phyloP scores from a whole-genome alignment of 2,888 invertebrate species.

The Mycalesis mineus region DNA sequence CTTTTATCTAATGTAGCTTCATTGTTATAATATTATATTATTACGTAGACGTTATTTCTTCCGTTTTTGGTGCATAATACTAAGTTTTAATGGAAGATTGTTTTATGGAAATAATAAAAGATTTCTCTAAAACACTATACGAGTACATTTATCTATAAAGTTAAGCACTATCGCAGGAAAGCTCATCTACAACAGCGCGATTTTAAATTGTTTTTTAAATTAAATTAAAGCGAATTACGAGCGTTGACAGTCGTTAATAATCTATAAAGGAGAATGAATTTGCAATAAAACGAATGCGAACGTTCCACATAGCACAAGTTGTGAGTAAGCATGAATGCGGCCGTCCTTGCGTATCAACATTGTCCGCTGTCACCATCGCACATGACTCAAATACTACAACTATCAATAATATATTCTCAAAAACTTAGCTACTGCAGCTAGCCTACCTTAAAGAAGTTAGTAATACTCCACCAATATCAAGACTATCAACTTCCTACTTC shows the following conservation, averaged over 20 bases:
- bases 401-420: neutral
- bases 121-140: too few relatives aligned
- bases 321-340: constrained; percentile 54
- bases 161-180: too few relatives aligned
- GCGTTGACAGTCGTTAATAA: constrained; percentile 12
- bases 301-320: constrained; percentile 38
- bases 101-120: too few relatives aligned
- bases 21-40: too few relatives aligned
- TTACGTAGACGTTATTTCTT: too few relatives aligned
- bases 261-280: constrained; percentile 35
- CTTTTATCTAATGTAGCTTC: too few relatives aligned
- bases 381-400: constrained; percentile 40
- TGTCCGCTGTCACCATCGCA: constrained; percentile 31
- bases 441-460: too few relatives aligned
- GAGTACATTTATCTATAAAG: too few relatives aligned
- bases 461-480: neutral
- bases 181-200: too few relatives aligned
- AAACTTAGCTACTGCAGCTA: neutral
- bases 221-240: neutral
- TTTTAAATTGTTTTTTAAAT: neutral
- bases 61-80: too few relatives aligned
- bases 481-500: neutral
- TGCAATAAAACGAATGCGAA: constrained; percentile 46
- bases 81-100: too few relatives aligned
- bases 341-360: constrained; percentile 61